Evolutionary conservation across 2,113 vertebrate species (phyloP), one percentile per base, ranked within the genome.

Genomic region (Pithys albifrons): DNA sequence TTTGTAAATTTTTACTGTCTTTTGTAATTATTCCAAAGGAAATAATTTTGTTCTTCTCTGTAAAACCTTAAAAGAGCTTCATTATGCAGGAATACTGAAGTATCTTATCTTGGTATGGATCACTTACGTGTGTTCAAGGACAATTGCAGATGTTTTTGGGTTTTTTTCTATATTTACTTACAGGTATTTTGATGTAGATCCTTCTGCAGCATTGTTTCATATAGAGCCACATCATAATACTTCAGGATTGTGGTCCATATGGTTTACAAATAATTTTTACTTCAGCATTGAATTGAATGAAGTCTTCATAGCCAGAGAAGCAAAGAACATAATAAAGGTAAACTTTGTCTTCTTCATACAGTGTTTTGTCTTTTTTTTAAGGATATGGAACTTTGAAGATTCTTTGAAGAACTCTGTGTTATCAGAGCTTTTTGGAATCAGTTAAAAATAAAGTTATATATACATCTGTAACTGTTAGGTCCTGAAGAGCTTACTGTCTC

Each of bases 231-330:
- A 96, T 17, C 94, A 98, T 89, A 98, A 97, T 48, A 94, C 93
- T 28, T 95, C 97, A 37, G 98, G 98, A 66, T 96, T 98, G 95
- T 99, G 99, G 97, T 99, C 99, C 16, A 12, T 99, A 75, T 99
- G 99, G 99, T 97, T 98, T 96, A 98, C 97, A 69, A 99, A 98
- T 96, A 98, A 98, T 71, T 97, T 98, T 86, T 96, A 97, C 69
- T 96, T 97, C 54, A 97, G 95, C 62, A 78, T 99, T 94, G 97
- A 97, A 41, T 83, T 99, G 96, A 97, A 88, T 11, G 98, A 98
- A 33, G 98, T 98, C 73, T 98, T 98, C 70, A 86, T 99, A 78
- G 97, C 98, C 62, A 98, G 97, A 88, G 98, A 98, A 76, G 94
- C 97, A 7, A 98, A 96, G 75, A 98, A 98, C 22, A 39, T 98